Conservation (phyloP, 2,888 invertebrate genomes). For the Eupithecia vulgata region DNA sequence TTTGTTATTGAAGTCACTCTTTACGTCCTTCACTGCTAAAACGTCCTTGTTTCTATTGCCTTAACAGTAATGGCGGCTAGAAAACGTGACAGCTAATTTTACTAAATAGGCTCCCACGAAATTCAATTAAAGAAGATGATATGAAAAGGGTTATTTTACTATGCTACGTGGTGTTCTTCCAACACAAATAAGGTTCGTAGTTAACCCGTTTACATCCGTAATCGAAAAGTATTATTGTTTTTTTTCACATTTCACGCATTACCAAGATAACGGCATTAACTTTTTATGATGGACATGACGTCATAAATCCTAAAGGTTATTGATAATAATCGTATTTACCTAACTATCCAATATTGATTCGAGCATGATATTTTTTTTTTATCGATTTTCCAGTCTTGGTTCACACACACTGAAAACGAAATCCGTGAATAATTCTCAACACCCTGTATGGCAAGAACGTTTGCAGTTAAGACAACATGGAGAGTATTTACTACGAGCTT, state of each 20-base stretch:
- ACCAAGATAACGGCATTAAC: background rate
- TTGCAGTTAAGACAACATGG: constrained; percentile 63
- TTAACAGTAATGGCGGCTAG: background rate
- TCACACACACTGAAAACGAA: constrained; percentile 67
- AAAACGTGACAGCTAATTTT: background rate
- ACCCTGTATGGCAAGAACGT: constrained; percentile 71
- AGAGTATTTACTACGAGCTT: constrained; percentile 61
- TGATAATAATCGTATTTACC: background rate
- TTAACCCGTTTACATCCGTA: too few species aligned
- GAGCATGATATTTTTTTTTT: background rate
- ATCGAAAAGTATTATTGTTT: too few species aligned
- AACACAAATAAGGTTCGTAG: too few species aligned
- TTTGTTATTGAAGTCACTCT: background rate
- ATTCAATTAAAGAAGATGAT: too few species aligned
- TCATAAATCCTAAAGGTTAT: background rate
- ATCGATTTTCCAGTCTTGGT: constrained; percentile 59
- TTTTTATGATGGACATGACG: background rate
- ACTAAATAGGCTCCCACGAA: background rate
- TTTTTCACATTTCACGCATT: background rate
- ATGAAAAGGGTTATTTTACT: too few species aligned
- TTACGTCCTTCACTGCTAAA: background rate
- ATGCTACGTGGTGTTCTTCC: too few species aligned
- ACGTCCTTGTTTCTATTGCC: background rate
- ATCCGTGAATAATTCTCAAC: constrained; percentile 55
- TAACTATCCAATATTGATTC: background rate